Evolutionary conservation across 2,797 vertebrate genomes (phyloP).

Genomic region (Phalloptychus januarius): DNA sequence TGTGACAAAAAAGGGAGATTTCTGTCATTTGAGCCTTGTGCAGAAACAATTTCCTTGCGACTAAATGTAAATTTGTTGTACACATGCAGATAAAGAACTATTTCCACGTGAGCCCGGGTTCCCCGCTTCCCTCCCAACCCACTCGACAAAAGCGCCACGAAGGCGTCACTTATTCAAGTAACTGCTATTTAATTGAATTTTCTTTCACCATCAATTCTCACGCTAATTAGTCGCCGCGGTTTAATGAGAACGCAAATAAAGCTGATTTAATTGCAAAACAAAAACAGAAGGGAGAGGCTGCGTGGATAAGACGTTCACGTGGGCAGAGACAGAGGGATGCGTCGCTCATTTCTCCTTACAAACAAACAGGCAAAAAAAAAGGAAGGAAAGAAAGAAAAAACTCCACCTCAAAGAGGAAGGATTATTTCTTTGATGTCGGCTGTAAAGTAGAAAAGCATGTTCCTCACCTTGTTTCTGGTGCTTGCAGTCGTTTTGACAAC

Average conservation of each 20-base stretch:
- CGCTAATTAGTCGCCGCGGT: constrained; percentile 76
- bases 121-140: constrained; percentile 59
- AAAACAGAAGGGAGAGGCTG: constrained; percentile 37
- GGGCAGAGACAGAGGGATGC: constrained; percentile 34
- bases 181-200: constrained; percentile 76
- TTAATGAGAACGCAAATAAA: constrained; percentile 77
- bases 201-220: constrained; percentile 71
- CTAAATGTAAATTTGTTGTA: not conserved
- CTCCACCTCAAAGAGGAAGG: constrained; percentile 31
- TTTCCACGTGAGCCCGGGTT: constrained; percentile 32
- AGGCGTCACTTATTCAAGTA: constrained; percentile 65
- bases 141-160: constrained; percentile 70
- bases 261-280: constrained; percentile 67
- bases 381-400: not conserved
- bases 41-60: constrained; percentile 1
- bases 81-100: not conserved
- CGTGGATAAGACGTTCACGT: constrained; percentile 30
- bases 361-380: not conserved
- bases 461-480: constrained; percentile 9
- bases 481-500: constrained; percentile 33
- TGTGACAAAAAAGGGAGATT: not conserved
- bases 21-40: constrained; percentile 1
- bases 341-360: constrained; percentile 5
- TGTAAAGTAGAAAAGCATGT: constrained; percentile 5
- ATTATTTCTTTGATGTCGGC: constrained; percentile 40